Evolutionary conservation across 2,797 vertebrate species (phyloP).

Genomic region (Diplodus sargus): DNA sequence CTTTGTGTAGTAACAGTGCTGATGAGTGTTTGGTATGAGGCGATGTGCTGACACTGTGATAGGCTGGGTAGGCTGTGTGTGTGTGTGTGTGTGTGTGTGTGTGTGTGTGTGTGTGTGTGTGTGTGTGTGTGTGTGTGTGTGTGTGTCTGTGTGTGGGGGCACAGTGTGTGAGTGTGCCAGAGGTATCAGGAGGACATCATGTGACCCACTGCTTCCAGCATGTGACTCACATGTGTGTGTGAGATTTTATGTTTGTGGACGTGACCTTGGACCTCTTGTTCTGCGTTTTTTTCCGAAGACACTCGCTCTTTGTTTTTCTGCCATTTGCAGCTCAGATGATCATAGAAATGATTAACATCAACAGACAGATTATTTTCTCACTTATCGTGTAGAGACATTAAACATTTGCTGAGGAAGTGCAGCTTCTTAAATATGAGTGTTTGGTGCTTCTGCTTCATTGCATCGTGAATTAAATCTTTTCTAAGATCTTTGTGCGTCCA

Average conservation of each 20-base stretch:
- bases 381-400: background rate
- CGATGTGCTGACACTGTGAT: slow-evolving; percentile 26
- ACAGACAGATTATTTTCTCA: no score
- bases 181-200: slow-evolving; percentile 60
- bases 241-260: slow-evolving; percentile 25
- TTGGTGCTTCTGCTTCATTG: no score
- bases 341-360: background rate
- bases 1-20: slow-evolving; percentile 6
- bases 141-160: no score
- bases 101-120: slow-evolving; percentile 20
- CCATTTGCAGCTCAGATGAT: slow-evolving; percentile 1
- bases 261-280: slow-evolving; percentile 59
- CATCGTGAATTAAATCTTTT: no score
- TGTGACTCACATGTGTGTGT: slow-evolving; percentile 38
- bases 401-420: no score
- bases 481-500: no score
- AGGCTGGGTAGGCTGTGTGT: slow-evolving; percentile 18
- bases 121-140: slow-evolving; percentile 6
- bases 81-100: slow-evolving; percentile 26
- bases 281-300: background rate
- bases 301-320: slow-evolving; percentile 2
- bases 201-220: slow-evolving; percentile 52
- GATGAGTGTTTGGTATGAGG: slow-evolving; percentile 45
- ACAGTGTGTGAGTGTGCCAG: slow-evolving; percentile 15
- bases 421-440: no score